Evolutionary conservation across 2,797 vertebrate genomes (phyloP).

Genomic region (Sebastes ruberrimus): DNA sequence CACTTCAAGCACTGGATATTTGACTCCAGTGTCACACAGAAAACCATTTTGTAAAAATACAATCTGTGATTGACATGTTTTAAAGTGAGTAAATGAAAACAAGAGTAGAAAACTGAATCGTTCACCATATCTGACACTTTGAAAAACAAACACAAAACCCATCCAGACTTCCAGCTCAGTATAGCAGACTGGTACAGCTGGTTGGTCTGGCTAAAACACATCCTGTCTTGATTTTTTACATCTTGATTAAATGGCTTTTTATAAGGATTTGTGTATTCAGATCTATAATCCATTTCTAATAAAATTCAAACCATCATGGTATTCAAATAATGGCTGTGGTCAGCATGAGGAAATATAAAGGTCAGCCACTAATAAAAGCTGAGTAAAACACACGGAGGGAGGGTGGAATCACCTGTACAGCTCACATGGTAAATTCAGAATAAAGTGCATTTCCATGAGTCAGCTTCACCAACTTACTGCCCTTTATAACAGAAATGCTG

Average conservation of each 20-base stretch:
- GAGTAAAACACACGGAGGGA: not conserved
- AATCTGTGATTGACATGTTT: not conserved
- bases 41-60: not conserved
- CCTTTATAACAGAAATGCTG: not conserved
- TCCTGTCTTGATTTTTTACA: not conserved
- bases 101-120: not conserved
- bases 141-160: not conserved
- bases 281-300: slow-evolving; percentile 5
- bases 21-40: not conserved
- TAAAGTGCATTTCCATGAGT: too few relatives aligned
- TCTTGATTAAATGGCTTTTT: not conserved
- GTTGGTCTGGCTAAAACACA: too few relatives aligned
- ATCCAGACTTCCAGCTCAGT: not conserved
- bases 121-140: not conserved
- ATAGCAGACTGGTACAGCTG: not conserved
- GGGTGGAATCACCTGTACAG: not conserved
- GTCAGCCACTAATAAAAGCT: slow-evolving; percentile 6
- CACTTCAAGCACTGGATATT: not conserved
- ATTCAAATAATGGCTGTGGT: slow-evolving; percentile 1
- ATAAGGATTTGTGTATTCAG: not conserved
- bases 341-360: slow-evolving; percentile 5
- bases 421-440: not conserved
- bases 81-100: not conserved
- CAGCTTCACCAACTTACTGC: not conserved
- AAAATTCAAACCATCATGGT: not conserved